These are phyloP conservation scores for Aporophyla lueneburgensis DNA, from an alignment of 2,888 invertebrate genomes.

Conservation along the genomic window DNA sequence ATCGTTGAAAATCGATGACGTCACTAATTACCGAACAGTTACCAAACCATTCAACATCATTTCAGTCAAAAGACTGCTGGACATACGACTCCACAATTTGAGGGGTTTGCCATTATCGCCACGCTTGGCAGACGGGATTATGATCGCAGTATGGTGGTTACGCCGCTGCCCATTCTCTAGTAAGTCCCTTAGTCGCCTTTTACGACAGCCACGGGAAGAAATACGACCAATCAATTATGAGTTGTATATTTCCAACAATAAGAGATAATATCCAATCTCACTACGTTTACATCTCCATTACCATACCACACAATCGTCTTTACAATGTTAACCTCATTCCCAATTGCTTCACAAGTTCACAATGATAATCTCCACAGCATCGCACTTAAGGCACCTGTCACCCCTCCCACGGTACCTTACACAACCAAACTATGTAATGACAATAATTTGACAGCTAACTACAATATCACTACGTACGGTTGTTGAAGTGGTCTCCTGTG, in stretches of 20 bases:
- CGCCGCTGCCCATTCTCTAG: too few relatives aligned
- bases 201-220: too few relatives aligned
- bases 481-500: constrained; percentile 75
- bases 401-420: constrained; percentile 60
- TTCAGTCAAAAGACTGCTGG: too few relatives aligned
- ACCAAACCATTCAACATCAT: neutral
- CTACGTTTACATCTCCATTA: neutral
- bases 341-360: constrained; percentile 28
- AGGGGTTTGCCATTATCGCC: too few relatives aligned
- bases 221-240: too few relatives aligned
- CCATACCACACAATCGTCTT: constrained; percentile 6
- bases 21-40: neutral
- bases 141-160: too few relatives aligned
- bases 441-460: constrained; percentile 67
- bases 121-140: too few relatives aligned
- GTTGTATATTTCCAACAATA: neutral
- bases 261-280: neutral
- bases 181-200: too few relatives aligned
- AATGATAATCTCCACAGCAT: constrained; percentile 25
- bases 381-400: constrained; percentile 37
- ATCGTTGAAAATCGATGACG: neutral
- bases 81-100: too few relatives aligned
- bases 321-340: constrained; percentile 14
- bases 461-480: constrained; percentile 72
- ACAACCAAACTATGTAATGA: constrained; percentile 56